Evolutionary conservation across 2,888 invertebrate species (phyloP).

Genomic region (Anoplius nigerrimus): DNA sequence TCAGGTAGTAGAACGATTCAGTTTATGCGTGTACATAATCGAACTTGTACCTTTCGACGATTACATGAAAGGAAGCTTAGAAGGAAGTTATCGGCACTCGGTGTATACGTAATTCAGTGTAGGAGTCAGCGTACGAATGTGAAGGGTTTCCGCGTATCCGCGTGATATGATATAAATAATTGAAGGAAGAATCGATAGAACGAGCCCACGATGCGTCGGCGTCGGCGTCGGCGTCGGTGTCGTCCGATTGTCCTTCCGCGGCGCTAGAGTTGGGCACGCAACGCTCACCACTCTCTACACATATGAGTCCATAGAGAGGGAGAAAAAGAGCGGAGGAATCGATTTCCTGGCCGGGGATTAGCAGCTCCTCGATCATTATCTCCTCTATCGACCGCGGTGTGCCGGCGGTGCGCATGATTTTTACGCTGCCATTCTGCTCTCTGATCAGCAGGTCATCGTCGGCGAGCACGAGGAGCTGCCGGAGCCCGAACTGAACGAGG

Average conservation of each 20-base stretch:
- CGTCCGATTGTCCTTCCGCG: neutral
- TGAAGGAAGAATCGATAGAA: neutral
- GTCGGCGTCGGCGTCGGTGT: too few relatives aligned
- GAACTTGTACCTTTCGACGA: too few relatives aligned
- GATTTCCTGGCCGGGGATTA: conserved; percentile 54
- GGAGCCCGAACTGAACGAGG: conserved; percentile 62
- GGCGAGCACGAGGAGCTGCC: conserved; percentile 64
- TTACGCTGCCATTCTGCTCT: conserved; percentile 32
- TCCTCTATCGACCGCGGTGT: conserved; percentile 56
- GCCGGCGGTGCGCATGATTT: conserved; percentile 44
- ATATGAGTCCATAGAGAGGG: conserved; percentile 17
- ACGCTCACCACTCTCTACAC: neutral
- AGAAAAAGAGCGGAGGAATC: conserved; percentile 44
- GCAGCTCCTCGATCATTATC: conserved; percentile 56
- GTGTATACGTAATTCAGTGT: too few relatives aligned
- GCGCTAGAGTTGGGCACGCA: conserved; percentile 6
- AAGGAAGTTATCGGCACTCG: too few relatives aligned
- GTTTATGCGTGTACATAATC: too few relatives aligned
- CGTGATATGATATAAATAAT: neutral
- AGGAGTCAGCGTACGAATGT: too few relatives aligned
- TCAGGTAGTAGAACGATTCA: conserved; percentile 59
- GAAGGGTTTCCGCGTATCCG: too few relatives aligned
- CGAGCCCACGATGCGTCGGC: neutral
- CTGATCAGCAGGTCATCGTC: conserved; percentile 63
- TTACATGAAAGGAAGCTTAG: too few relatives aligned